Percentiles rank a stretch among this genome's conserved stretches.
phyloP scores from a whole-genome alignment of 2,113 vertebrate species.

The Arizona elegans region DNA sequence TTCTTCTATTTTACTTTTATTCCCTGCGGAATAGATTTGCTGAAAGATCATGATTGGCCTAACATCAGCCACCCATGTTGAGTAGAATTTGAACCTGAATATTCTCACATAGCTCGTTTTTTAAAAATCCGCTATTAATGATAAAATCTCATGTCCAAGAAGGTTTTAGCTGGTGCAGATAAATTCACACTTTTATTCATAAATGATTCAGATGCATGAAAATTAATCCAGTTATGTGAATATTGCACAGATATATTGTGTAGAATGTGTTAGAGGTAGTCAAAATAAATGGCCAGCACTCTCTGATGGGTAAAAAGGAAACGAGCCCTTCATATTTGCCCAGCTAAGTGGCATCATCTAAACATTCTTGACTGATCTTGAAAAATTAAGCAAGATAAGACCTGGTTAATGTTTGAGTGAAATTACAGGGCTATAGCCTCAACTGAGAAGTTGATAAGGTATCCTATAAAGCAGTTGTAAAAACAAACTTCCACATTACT shows the following conservation, averaged over 20 bases:
- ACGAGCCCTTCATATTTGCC: not conserved
- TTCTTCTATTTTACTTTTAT: not conserved
- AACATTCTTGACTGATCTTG: not conserved
- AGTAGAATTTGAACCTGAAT: not conserved
- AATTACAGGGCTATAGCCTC: not conserved
- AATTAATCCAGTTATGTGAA: not conserved
- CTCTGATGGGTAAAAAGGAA: not conserved
- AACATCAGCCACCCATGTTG: not conserved
- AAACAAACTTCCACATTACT: not conserved
- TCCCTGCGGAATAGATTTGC: not conserved
- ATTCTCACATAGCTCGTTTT: not conserved
- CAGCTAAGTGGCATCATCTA: not conserved
- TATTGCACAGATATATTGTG: not conserved
- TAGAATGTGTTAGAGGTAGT: not conserved
- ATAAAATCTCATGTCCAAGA: not conserved
- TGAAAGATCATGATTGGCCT: not conserved
- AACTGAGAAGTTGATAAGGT: not conserved
- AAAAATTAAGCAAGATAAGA: not conserved
- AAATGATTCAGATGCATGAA: not conserved
- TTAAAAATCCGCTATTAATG: not conserved
- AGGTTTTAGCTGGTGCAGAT: not conserved
- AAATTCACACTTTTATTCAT: not conserved
- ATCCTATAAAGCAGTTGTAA: not conserved
- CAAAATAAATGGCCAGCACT: not conserved
- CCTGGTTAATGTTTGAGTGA: not conserved